These are phyloP conservation scores for Dreissena rostriformis DNA, from an alignment of 1,140 invertebrate species.

Conservation along the genomic window DNA sequence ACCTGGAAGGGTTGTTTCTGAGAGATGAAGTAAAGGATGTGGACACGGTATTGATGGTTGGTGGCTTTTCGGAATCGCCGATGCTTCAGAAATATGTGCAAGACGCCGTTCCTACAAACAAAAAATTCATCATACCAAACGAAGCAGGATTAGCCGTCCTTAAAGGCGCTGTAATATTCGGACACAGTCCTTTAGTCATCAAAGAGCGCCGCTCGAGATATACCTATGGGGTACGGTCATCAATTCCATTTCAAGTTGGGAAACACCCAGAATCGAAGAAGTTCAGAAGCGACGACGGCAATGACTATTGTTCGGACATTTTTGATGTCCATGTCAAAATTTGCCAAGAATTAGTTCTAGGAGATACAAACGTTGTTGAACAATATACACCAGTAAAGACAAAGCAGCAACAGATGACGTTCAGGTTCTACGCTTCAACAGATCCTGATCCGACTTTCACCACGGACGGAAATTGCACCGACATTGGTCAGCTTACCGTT, in stretches of 20 bases:
- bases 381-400: neutral
- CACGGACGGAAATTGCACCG: neutral
- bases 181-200: conserved; percentile 29
- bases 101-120: neutral
- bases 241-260: conserved; percentile 26
- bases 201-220: conserved; percentile 16
- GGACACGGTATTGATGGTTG: conserved; percentile 41
- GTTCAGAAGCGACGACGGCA: conserved; percentile 13
- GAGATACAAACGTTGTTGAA: conserved; percentile 1
- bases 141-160: conserved; percentile 26
- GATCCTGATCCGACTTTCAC: neutral
- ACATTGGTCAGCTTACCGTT: conserved; percentile 12
- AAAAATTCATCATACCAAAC: conserved; percentile 23
- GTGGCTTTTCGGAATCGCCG: conserved; percentile 41
- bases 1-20: conserved; percentile 7
- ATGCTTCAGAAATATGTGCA: conserved; percentile 18
- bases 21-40: neutral
- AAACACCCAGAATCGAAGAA: conserved; percentile 17
- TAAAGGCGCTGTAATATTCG: conserved; percentile 40
- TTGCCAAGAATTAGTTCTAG: conserved; percentile 19
- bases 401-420: neutral
- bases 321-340: conserved; percentile 47
- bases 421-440: conserved; percentile 15
- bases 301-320: conserved; percentile 30
- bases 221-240: conserved; percentile 49